A percentile compares a stretch with the other conserved stretches of the same genome.
Conservation (phyloP, 2,888 invertebrate species). For the Linnaemya vulpina region DNA sequence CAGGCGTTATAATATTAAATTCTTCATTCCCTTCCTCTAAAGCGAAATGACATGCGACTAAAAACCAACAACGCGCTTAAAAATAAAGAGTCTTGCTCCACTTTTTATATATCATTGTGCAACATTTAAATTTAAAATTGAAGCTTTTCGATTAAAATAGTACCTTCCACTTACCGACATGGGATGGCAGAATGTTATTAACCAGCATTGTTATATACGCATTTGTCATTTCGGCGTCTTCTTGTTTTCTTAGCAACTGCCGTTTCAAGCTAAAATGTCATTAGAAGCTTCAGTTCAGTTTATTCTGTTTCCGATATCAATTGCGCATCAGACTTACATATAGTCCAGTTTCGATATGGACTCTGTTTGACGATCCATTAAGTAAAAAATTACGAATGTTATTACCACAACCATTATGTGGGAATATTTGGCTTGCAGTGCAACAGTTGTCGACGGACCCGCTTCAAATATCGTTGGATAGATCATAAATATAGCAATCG, state of each 20-base stretch:
- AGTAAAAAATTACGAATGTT: conserved; percentile 90
- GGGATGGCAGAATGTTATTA: conserved; percentile 95
- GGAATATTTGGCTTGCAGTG: conserved; percentile 87
- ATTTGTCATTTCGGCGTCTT: conserved; percentile 92
- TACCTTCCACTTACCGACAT: conserved; percentile 88
- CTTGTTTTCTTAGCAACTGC: conserved; percentile 91
- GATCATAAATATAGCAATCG: conserved; percentile 87
- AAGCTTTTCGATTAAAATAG: background rate
- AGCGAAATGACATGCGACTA: no score
- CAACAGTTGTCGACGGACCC: conserved; percentile 88
- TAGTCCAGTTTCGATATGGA: conserved; percentile 94
- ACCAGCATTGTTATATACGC: conserved; percentile 94
- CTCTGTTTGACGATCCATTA: conserved; percentile 94
- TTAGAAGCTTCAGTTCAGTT: background rate
- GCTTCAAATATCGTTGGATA: conserved; percentile 84
- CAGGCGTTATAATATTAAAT: no score
- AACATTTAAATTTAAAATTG: no score
- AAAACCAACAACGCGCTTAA: no score
- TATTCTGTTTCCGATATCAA: background rate
- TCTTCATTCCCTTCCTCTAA: no score
- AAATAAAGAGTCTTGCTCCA: no score
- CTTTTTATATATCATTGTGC: no score
- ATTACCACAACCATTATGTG: conserved; percentile 90
- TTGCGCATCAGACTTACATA: conserved; percentile 83
- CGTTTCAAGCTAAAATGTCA: conserved; percentile 84